A percentile compares a stretch with the other conserved stretches of the same genome.
phyloP scores from a whole-genome alignment of 2,888 invertebrate species.

The Liopterus haemorrhoidalis region DNA sequence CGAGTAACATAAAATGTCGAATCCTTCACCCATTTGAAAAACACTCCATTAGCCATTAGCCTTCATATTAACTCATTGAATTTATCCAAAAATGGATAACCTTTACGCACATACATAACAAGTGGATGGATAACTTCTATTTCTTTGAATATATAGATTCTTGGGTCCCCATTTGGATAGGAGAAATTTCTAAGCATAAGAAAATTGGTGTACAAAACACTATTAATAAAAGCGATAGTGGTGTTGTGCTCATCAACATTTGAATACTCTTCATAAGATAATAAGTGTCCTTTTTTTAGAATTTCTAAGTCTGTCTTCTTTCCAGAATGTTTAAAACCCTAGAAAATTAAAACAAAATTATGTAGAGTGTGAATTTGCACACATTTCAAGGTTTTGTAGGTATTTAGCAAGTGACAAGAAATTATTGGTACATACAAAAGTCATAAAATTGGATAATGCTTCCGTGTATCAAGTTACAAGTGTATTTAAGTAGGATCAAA shows the following conservation, averaged over 20 bases:
- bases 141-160: slow-evolving; percentile 7
- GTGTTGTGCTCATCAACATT: background rate
- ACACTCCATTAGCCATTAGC: slow-evolving; percentile 4
- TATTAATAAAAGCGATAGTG: background rate
- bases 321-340: slow-evolving; percentile 8
- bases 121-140: slow-evolving; percentile 8
- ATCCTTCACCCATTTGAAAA: slow-evolving; percentile 9
- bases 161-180: background rate
- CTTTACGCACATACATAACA: slow-evolving; percentile 9
- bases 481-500: too few species aligned
- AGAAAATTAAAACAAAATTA: too few species aligned
- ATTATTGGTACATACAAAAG: too few species aligned
- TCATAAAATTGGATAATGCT: too few species aligned
- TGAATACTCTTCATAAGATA: slow-evolving; percentile 7
- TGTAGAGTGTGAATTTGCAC: too few species aligned
- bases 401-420: too few species aligned
- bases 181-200: background rate
- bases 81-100: slow-evolving; percentile 13
- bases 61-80: slow-evolving; percentile 6
- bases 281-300: background rate
- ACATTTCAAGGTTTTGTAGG: too few species aligned
- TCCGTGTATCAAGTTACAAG: too few species aligned
- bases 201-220: background rate
- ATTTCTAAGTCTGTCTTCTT: slow-evolving; percentile 6
- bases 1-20: background rate